A percentile compares a stretch with the other conserved stretches of the same genome.
Conservation (phyloP, 53 echinoderm and acorn worm species). For the Zoroaster sp. region DNA sequence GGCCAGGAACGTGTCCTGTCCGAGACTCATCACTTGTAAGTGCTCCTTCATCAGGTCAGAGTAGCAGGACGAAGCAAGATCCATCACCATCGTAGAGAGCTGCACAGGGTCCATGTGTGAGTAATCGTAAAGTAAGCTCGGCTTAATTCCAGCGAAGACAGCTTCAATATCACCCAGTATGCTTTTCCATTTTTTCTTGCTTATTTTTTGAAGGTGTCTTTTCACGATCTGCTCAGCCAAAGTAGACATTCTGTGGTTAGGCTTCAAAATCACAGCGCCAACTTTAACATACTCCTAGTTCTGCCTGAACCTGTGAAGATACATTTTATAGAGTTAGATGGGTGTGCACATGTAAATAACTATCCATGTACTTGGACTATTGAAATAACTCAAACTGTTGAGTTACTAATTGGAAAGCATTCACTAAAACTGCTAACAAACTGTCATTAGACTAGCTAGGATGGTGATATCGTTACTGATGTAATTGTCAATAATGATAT, state of each 20-base stretch:
- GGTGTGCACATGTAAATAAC: too few relatives aligned
- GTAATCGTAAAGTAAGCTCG: slow-evolving; percentile 84
- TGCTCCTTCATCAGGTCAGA: background rate
- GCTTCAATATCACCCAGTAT: slow-evolving; percentile 55
- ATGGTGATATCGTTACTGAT: too few relatives aligned
- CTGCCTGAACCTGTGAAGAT: too few relatives aligned
- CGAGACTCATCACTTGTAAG: slow-evolving; percentile 23
- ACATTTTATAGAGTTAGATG: too few relatives aligned
- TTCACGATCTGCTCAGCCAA: slow-evolving; percentile 6
- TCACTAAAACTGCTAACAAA: too few relatives aligned
- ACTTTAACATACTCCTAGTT: too few relatives aligned
- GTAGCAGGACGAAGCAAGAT: background rate
- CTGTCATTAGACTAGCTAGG: too few relatives aligned
- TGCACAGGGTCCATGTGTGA: slow-evolving; percentile 7
- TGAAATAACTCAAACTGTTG: too few relatives aligned
- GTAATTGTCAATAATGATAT: too few relatives aligned
- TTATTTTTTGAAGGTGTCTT: slow-evolving; percentile 47
- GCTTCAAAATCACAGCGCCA: too few relatives aligned
- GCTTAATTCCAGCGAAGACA: slow-evolving; percentile 69
- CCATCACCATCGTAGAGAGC: background rate
- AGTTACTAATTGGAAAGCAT: too few relatives aligned
- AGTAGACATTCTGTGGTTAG: background rate
- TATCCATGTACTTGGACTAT: too few relatives aligned
- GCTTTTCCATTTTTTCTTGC: slow-evolving; percentile 55
- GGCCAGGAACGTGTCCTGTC: slow-evolving; percentile 22